Percentiles rank a stretch among this genome's conserved stretches.
Conservation (phyloP, 37 sponge, comb jelly and placozoan species). For the Ephydatia muelleri region DNA sequence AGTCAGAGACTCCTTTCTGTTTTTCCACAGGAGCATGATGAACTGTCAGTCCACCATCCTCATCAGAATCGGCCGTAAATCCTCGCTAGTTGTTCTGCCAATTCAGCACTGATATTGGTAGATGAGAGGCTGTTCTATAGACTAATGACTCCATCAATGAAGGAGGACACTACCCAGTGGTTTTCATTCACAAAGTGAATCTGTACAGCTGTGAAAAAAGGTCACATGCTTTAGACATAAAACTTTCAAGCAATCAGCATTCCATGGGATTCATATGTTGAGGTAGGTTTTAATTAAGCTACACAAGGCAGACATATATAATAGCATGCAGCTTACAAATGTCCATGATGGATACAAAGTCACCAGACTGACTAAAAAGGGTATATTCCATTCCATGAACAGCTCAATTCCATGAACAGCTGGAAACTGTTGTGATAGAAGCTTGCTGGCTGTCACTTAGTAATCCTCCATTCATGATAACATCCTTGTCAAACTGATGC, state of each 20-base stretch:
- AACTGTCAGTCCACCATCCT: neutral
- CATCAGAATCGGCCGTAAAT: neutral
- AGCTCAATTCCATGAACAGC: neutral
- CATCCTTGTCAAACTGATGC: neutral
- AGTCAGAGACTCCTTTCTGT: conserved; percentile 4
- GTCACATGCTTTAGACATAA: neutral
- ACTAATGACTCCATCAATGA: neutral
- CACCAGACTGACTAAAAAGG: neutral
- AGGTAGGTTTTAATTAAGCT: too few species aligned
- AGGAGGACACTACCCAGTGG: neutral
- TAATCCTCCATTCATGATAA: too few species aligned
- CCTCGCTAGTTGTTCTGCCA: too few species aligned
- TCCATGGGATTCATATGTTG: too few species aligned
- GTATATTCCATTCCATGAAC: too few species aligned
- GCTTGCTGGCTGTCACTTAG: neutral
- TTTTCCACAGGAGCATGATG: neutral
- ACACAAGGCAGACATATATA: too few species aligned
- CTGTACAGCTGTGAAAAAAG: neutral
- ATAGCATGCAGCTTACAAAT: too few species aligned
- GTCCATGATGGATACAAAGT: too few species aligned
- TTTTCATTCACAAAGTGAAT: too few species aligned
- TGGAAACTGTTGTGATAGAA: conserved; percentile 1
- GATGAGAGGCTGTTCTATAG: too few species aligned
- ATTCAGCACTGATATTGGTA: neutral
- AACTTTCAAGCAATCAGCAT: neutral